These are phyloP conservation scores for Limenitis camilla DNA, from an alignment of 2,888 invertebrate species.

Conservation along the genomic window DNA sequence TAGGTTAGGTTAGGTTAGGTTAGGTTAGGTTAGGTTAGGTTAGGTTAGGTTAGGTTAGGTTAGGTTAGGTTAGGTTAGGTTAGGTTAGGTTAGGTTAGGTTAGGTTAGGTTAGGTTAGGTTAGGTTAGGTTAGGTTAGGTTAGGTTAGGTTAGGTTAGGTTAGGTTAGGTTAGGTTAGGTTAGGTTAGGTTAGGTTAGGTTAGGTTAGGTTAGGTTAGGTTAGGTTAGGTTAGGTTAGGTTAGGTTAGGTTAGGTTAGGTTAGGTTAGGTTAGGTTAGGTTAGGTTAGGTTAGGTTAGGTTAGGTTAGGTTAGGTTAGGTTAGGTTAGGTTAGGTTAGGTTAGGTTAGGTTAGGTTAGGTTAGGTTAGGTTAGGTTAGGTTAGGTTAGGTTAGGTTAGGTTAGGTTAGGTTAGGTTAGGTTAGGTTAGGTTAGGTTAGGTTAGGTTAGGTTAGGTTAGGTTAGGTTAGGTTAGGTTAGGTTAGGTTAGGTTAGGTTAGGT, in stretches of 20 bases:
- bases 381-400: not conserved
- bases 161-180: conserved; percentile 1
- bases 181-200: conserved; percentile 6
- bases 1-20: too few relatives aligned
- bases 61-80: too few relatives aligned
- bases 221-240: conserved; percentile 5
- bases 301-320: too few relatives aligned
- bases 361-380: not conserved
- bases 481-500: too few relatives aligned
- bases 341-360: not conserved
- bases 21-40: conserved; percentile 7
- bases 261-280: not conserved
- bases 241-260: conserved; percentile 5
- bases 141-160: conserved; percentile 4
- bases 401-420: not conserved
- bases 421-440: not conserved
- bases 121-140: too few relatives aligned
- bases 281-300: too few relatives aligned
- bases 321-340: not conserved
- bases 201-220: conserved; percentile 5
- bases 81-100: conserved; percentile 5
- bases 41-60: too few relatives aligned
- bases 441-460: not conserved
- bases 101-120: conserved; percentile 17
- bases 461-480: not conserved